Percentiles rank a stretch among this genome's conserved stretches.
These are phyloP conservation scores for Drosophila pseudotalamancana DNA, from an alignment of 2,888 invertebrate species.

Conservation along the genomic window DNA sequence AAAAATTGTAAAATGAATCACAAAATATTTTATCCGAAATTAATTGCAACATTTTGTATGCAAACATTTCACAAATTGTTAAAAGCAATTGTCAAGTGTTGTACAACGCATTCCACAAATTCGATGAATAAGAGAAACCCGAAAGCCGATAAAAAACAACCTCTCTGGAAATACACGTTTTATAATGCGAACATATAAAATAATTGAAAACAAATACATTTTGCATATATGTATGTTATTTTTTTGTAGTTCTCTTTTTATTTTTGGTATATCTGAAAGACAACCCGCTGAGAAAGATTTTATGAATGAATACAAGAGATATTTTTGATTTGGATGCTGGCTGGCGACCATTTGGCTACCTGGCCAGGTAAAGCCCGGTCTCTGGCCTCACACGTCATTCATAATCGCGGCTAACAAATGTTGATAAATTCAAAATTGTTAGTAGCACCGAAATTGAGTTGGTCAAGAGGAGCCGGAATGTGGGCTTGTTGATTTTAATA, in stretches of 20 bases:
- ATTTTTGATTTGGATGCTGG: conserved; percentile 31
- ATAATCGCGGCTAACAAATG: conserved; percentile 77
- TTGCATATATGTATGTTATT: conserved; percentile 36
- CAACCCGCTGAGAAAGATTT: conserved; percentile 53
- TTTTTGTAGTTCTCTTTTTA: no score
- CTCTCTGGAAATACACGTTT: conserved; percentile 25
- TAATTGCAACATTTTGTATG: conserved; percentile 3
- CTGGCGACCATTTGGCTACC: conserved; percentile 69
- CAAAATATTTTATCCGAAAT: conserved; percentile 4
- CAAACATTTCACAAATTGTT: conserved; percentile 23
- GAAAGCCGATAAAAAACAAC: conserved; percentile 13
- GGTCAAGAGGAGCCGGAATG: conserved; percentile 33
- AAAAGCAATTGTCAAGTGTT: conserved; percentile 47
- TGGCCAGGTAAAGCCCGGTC: conserved; percentile 26
- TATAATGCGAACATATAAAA: conserved; percentile 15
- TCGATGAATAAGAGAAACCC: conserved; percentile 5
- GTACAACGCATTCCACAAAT: conserved; percentile 37
- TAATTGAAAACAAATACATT: conserved; percentile 61
- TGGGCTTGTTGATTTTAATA: conserved; percentile 74
- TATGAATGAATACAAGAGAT: conserved; percentile 61
- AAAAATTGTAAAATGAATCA: neutral
- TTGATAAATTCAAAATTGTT: conserved; percentile 80
- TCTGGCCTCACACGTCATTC: conserved; percentile 72
- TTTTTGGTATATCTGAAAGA: no score
- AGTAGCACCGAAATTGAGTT: conserved; percentile 63